Evolutionary conservation across 1,140 invertebrate species (phyloP).

Genomic region (Helicoverpa armigera): DNA sequence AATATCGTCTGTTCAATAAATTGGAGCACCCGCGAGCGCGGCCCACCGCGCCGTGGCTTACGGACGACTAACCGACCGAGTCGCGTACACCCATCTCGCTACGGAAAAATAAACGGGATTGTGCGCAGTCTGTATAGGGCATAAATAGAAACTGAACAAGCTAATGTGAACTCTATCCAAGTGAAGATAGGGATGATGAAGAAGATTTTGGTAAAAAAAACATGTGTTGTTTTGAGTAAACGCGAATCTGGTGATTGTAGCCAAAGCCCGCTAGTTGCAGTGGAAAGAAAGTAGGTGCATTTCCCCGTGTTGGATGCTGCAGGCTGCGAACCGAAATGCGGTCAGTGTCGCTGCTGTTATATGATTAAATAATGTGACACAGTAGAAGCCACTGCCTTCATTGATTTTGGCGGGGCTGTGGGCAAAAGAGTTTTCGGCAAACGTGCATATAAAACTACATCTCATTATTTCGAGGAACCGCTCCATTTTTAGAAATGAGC

Average conservation of each 20-base stretch:
- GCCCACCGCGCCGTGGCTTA: conserved; percentile 58
- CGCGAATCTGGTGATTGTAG: conserved; percentile 54
- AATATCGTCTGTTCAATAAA: conserved; percentile 49
- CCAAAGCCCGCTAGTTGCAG: conserved; percentile 73
- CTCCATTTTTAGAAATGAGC: background rate
- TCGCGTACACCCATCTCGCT: conserved; percentile 56
- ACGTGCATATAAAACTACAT: conserved; percentile 22
- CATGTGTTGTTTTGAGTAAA: conserved; percentile 38
- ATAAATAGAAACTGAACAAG: conserved; percentile 53
- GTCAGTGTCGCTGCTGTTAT: conserved; percentile 66
- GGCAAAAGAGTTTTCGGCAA: conserved; percentile 1
- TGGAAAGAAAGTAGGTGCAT: conserved; percentile 82
- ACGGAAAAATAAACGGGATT: conserved; percentile 68
- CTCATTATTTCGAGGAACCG: background rate
- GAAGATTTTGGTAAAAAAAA: conserved; percentile 18
- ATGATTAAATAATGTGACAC: conserved; percentile 62
- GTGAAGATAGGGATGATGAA: conserved; percentile 17
- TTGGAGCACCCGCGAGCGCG: conserved; percentile 56
- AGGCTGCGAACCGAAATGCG: conserved; percentile 63
- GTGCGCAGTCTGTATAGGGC: conserved; percentile 60
- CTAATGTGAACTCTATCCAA: conserved; percentile 52
- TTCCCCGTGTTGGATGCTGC: conserved; percentile 78
- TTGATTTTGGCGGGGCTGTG: conserved; percentile 32
- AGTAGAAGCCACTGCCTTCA: conserved; percentile 28
- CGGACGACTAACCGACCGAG: conserved; percentile 68